Conservation (phyloP, 2,113 vertebrate genomes). For the Pitta sordida region DNA sequence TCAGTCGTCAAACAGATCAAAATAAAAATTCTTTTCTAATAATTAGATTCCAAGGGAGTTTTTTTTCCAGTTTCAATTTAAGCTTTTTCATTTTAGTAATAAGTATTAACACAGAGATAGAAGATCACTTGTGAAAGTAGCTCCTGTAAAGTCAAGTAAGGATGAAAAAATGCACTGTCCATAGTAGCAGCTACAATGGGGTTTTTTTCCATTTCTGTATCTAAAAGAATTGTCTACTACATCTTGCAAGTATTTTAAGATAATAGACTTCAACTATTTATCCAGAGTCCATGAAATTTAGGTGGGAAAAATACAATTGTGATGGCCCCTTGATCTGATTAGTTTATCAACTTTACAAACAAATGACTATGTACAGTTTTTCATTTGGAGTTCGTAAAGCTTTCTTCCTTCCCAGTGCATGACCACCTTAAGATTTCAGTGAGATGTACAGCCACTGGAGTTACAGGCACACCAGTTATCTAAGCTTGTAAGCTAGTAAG, state of each 20-base stretch:
- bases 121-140: background rate
- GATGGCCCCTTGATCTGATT: background rate
- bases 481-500: background rate
- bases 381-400: background rate
- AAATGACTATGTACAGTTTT: background rate
- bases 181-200: background rate
- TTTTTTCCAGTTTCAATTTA: background rate
- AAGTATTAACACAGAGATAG: background rate
- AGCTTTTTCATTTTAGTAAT: background rate
- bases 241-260: background rate
- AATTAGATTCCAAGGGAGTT: background rate
- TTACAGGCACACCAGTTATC: background rate
- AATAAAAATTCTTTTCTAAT: background rate
- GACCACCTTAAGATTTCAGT: background rate
- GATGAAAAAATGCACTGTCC: background rate
- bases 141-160: background rate
- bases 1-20: background rate
- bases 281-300: background rate
- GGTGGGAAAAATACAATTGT: background rate
- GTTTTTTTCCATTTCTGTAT: background rate
- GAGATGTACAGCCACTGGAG: background rate
- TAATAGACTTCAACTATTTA: background rate
- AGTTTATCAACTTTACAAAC: background rate
- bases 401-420: background rate
- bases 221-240: background rate